Percentiles rank a stretch among this genome's conserved stretches.
Evolutionary conservation across 2,797 vertebrate species (phyloP).

Genomic region (Bucorvus abyssinicus): DNA sequence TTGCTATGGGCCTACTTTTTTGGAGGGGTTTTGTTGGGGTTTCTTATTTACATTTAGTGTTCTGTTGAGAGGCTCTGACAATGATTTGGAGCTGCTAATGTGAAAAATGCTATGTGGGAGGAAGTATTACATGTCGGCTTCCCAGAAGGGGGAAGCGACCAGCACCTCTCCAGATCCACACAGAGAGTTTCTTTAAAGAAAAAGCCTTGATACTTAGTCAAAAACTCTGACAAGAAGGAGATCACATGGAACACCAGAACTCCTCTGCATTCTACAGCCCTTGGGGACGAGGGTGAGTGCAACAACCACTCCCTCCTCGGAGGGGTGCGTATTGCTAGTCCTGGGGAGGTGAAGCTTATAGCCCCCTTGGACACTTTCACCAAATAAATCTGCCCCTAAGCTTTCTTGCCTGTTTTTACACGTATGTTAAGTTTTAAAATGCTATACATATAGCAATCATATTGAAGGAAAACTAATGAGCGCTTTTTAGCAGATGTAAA

Average conservation of each 20-base stretch:
- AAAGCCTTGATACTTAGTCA: neutral
- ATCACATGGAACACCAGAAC: neutral
- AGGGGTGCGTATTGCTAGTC: neutral
- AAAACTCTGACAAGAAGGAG: neutral
- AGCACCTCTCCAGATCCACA: neutral
- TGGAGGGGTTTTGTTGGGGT: neutral
- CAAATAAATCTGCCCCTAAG: neutral
- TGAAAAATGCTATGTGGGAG: neutral
- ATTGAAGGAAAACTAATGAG: neutral
- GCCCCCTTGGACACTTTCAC: neutral
- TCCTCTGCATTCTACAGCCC: neutral
- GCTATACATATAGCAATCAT: accelerated
- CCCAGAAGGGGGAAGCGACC: neutral
- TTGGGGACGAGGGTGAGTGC: neutral
- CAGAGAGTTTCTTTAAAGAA: neutral
- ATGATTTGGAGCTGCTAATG: neutral
- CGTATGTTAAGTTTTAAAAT: neutral
- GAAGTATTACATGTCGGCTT: neutral
- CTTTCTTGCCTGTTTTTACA: neutral
- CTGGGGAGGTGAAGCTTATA: neutral
- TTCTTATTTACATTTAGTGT: neutral
- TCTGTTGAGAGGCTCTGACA: neutral
- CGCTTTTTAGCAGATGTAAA: neutral
- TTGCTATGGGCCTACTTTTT: neutral
- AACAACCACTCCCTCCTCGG: neutral